Evolutionary conservation across 2,797 vertebrate species (phyloP).

Genomic region (Sphaeramia orbicularis): DNA sequence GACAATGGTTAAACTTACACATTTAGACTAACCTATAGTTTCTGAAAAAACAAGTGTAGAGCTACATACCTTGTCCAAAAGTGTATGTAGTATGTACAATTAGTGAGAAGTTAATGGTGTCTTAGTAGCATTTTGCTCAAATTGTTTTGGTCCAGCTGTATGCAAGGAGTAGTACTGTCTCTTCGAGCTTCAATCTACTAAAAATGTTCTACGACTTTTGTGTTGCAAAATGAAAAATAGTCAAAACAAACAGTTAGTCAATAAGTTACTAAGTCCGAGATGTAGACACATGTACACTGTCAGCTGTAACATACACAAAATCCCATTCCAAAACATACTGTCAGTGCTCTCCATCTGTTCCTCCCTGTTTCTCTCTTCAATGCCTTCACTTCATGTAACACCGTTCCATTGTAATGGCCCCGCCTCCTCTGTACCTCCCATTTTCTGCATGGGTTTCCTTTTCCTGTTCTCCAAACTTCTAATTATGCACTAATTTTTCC

Average conservation of each 20-base stretch:
- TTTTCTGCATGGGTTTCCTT: constrained; percentile 26
- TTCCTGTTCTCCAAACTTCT: constrained; percentile 50
- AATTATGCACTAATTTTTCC: constrained; percentile 42
- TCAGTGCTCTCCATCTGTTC: constrained; percentile 83
- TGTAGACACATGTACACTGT: constrained; percentile 53
- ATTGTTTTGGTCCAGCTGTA: neutral
- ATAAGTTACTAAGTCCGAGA: constrained; percentile 51
- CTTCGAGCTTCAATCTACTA: neutral
- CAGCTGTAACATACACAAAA: constrained; percentile 81
- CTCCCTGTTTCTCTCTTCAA: constrained; percentile 39
- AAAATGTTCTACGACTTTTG: neutral
- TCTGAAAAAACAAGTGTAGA: neutral
- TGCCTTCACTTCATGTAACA: constrained; percentile 32
- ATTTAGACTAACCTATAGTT: neutral
- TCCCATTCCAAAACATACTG: constrained; percentile 76
- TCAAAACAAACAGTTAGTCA: constrained; percentile 44
- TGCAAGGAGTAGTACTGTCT: neutral
- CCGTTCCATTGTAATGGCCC: constrained; percentile 42
- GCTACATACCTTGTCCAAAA: neutral
- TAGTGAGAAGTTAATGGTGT: neutral
- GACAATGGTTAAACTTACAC: neutral
- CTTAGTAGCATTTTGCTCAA: neutral
- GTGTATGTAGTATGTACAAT: neutral
- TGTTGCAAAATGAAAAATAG: constrained; percentile 41
- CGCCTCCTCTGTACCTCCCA: constrained; percentile 26